phyloP scores from a whole-genome alignment of 2,113 vertebrate genomes.

The Panthera leo region DNA sequence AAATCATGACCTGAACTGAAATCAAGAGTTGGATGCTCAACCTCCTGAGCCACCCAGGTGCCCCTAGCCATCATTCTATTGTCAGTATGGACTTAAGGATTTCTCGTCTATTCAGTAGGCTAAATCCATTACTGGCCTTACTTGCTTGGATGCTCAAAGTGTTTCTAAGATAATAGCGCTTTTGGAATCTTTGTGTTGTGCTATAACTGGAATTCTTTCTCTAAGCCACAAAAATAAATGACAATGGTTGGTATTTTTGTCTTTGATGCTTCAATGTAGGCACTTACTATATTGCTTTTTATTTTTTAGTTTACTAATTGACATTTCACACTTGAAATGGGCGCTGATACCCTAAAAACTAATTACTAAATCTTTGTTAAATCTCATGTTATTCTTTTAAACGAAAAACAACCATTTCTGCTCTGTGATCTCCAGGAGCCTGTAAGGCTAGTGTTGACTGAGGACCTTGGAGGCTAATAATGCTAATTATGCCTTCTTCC shows the following conservation, averaged over 20 bases:
- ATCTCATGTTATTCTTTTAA: background rate
- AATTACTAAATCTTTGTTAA: background rate
- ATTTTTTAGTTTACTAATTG: background rate
- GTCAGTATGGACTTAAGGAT: background rate
- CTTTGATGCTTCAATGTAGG: background rate
- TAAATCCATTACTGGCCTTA: background rate
- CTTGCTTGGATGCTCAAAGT: background rate
- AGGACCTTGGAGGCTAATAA: background rate
- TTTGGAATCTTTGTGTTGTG: background rate
- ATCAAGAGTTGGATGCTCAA: too few relatives aligned
- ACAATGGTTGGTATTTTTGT: constrained; percentile 35
- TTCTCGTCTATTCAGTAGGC: background rate
- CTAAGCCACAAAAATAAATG: background rate
- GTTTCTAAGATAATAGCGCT: background rate
- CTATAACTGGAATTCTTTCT: background rate
- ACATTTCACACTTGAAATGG: background rate
- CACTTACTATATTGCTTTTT: background rate
- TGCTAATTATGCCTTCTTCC: background rate
- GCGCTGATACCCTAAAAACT: background rate
- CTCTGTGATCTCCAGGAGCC: background rate
- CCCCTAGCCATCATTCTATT: background rate
- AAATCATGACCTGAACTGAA: too few relatives aligned
- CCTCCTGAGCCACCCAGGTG: too few relatives aligned
- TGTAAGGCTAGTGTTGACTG: background rate
- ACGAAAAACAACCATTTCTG: background rate